phyloP scores from a whole-genome alignment of 2,113 vertebrate species.

The Melierax canorus region DNA sequence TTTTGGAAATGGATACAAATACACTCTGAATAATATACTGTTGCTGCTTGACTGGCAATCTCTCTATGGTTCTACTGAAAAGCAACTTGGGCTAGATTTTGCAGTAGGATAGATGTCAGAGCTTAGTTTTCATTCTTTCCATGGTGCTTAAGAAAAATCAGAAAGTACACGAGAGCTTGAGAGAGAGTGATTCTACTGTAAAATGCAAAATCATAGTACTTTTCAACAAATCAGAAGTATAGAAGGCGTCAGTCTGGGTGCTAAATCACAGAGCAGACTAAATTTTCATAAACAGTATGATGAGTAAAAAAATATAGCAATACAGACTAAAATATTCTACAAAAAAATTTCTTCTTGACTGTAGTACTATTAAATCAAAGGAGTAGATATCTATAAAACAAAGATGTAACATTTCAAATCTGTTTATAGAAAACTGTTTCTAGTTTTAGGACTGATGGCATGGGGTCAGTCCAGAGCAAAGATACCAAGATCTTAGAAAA shows the following conservation, averaged over 20 bases:
- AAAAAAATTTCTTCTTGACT: neutral
- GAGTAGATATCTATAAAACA: neutral
- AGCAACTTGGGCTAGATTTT: neutral
- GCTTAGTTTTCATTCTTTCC: neutral
- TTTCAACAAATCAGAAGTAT: neutral
- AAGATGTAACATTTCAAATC: neutral
- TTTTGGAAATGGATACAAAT: slow-evolving; percentile 12
- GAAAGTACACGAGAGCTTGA: neutral
- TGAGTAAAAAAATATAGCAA: neutral
- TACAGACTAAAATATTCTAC: neutral
- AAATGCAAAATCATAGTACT: neutral
- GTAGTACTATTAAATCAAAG: neutral
- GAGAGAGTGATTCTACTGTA: neutral
- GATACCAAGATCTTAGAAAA: neutral
- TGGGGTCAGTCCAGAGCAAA: neutral
- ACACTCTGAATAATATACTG: neutral
- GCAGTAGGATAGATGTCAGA: neutral
- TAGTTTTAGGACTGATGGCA: neutral
- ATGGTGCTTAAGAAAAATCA: neutral
- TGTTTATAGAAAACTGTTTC: neutral
- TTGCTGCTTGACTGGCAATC: neutral
- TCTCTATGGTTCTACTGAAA: neutral
- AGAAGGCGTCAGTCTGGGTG: neutral
- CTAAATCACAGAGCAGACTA: neutral
- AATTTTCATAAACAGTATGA: neutral